Conservation (phyloP, 1,140 invertebrate genomes). For the Homarus americanus region DNA sequence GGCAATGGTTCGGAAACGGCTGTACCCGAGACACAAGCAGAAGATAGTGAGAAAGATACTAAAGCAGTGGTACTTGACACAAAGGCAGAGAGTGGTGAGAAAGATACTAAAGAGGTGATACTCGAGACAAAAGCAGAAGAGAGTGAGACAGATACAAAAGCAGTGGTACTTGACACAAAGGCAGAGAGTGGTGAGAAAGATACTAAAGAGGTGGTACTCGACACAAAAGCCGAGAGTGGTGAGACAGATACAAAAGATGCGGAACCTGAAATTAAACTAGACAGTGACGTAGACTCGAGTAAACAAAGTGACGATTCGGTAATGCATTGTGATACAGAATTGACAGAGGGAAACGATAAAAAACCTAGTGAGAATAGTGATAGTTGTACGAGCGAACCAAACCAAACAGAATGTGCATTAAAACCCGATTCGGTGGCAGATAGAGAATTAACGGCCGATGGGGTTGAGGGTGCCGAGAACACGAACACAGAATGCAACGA, state of each 20-base stretch:
- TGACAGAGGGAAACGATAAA: not conserved
- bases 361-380: not conserved
- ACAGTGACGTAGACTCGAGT: not conserved
- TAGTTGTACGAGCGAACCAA: not conserved
- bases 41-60: too few species aligned
- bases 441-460: not conserved
- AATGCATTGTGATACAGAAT: not conserved
- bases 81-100: too few species aligned
- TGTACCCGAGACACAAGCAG: conserved; percentile 1
- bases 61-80: too few species aligned
- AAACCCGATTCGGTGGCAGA: not conserved
- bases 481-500: not conserved
- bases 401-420: not conserved
- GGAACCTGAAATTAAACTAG: not conserved
- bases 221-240: too few species aligned
- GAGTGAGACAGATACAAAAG: too few species aligned
- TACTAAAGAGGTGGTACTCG: too few species aligned
- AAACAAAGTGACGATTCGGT: not conserved
- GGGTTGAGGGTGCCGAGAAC: not conserved
- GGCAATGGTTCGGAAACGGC: conserved; percentile 75
- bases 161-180: too few species aligned
- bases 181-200: too few species aligned
- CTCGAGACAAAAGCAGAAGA: too few species aligned
- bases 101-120: too few species aligned
- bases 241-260: not conserved